Base-by-base conservation (phyloP, 1,140 invertebrate genomes). In the Drosophila sp. region DNA sequence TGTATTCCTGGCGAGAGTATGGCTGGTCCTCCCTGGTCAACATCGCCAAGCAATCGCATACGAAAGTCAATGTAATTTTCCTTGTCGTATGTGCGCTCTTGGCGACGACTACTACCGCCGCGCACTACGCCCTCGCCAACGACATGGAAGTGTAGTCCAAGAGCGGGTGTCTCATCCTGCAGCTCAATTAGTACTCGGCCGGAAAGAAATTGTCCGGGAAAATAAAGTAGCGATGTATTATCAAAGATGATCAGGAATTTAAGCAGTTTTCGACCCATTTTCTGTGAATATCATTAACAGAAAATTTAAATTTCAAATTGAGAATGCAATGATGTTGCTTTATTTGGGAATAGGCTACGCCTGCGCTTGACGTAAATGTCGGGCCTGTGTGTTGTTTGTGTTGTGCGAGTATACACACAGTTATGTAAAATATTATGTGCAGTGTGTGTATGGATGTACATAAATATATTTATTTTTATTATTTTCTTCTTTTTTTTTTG, bases 11-110 rank as follows among this genome's bases (percentile, higher is more conserved):
- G 97, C 8, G 97, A 98, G n/a, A 98, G 92, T 17, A 98, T 92
- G 54, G 97, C 96, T 47, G 96, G 95, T 11, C 82, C 73, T 8
- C 96, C 95, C 91, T 97, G 95, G 82, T 96, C 96, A 95, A 92
- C 72, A 93, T 98, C 97, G 55, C 97, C 97, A 2, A 98, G 93
- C 4, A 98, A 93, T 87, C 97, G 93, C 97, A 98, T 98, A 71
- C 97, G 94, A 92, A 98, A 98, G 92, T 98, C 97, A 76, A 98
- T 98, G 91, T 98, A 98, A 91, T 98, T 98, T 92, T 98, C 98
- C 91, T 96, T 96, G 91, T 98, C 97, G 92, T 96, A 97, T 3
- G 97, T 94, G 76, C 96, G 94, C 75, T 98, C 96, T 86, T 97
- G 96, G 6, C 96, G 93, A 41, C 96, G 95, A 0, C 84, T 80